Evolutionary conservation across 2,888 invertebrate species (phyloP), one percentile per base, ranked within the genome.

Genomic region (Apotomis turbidana): DNA sequence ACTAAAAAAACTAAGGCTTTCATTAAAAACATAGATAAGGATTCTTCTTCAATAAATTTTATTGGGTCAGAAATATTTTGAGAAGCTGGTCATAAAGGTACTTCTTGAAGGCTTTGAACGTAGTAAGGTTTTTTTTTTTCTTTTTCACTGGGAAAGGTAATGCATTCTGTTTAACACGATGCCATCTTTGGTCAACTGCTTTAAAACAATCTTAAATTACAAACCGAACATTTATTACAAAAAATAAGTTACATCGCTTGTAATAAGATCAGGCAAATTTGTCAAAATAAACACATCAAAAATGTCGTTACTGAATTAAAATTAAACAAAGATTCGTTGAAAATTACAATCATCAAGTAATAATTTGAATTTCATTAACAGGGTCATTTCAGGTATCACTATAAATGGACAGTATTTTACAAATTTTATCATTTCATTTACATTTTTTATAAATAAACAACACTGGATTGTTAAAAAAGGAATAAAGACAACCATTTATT

Each of bases 21-120:
- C 27, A 27, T 27, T 70, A 77, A 78, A 79, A 77, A 62, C 70
- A 75, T 58, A 36, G 3, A 15, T 49, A 44, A 58, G 61, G 55
- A 73, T 71, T 78, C 74, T 57, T 64, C 74, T 75, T 78, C 76
- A 77, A 77, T 75, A 77, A 27, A 60, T 73, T 73, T 76, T 76
- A 75, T 74, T 74, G 74, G 74, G 70, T 77, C 76, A 76, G 75
- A 75, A 76, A 70, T 75, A 76, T 76, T 75, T 77, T 70, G 76
- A 75, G 70, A 68, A 27, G 27, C 27, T 27, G 46, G 68, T 62
- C 58, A 41, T 15, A 8, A 52, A 71, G 41, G 52, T 62, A 64
- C 13, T 75, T 73, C 68, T 54, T 61, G 73, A 73, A 76, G 70
- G 77, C 64, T 70, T 70, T 70, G 71, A 71, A 74, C 75, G 58